A percentile compares a stretch with the other conserved stretches of the same genome.
Evolutionary conservation across 2,888 invertebrate species (phyloP).

Genomic region (Antheraea assamensis): DNA sequence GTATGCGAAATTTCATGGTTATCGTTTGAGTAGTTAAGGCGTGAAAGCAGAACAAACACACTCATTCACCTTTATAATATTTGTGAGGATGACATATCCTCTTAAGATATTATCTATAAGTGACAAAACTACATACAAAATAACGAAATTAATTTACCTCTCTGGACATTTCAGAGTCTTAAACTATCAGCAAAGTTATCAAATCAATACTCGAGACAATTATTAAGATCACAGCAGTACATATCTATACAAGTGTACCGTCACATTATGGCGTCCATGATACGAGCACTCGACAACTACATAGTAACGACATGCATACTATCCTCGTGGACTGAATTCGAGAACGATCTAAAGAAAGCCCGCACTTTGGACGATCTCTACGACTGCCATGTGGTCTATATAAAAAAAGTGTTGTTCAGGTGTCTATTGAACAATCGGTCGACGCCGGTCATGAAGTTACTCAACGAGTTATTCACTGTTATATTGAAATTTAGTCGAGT

Average conservation of each 20-base stretch:
- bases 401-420: constrained; percentile 88
- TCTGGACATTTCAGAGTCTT: constrained; percentile 71
- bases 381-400: constrained; percentile 86
- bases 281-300: constrained; percentile 89
- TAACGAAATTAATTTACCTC: not conserved
- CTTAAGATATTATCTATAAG: too few relatives aligned
- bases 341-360: constrained; percentile 84
- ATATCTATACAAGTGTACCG: constrained; percentile 87
- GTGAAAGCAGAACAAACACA: too few relatives aligned
- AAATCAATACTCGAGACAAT: constrained; percentile 64
- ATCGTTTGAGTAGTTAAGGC: too few relatives aligned
- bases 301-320: constrained; percentile 89
- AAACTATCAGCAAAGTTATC: constrained; percentile 83
- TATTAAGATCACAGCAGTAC: constrained; percentile 85
- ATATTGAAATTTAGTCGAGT: constrained; percentile 87
- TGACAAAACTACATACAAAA: not conserved
- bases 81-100: too few relatives aligned
- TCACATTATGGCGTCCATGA: constrained; percentile 89
- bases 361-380: constrained; percentile 88
- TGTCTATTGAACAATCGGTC: constrained; percentile 88
- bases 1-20: too few relatives aligned
- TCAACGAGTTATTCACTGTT: constrained; percentile 87
- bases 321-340: constrained; percentile 88
- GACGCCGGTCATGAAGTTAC: constrained; percentile 84
- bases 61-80: too few relatives aligned